Evolutionary conservation across 2,888 invertebrate genomes (phyloP), one percentile per base, ranked within the genome.

Genomic region (Oscheius sp.): DNA sequence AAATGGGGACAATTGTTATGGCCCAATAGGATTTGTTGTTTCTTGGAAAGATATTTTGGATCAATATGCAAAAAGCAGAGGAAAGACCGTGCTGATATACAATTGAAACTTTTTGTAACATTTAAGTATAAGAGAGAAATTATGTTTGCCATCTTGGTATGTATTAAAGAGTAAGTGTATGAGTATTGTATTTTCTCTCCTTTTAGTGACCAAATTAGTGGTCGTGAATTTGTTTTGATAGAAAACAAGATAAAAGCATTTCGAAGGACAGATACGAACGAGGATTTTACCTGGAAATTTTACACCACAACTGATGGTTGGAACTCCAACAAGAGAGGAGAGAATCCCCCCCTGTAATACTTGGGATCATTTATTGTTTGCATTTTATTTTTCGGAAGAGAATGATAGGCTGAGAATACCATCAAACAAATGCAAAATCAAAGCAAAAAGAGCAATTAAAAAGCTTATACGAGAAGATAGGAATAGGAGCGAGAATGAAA

Each of bases 1-100:
- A 8, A 45, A 45, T 45, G 46, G 17, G 8, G 17, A 10, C 8
- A 45, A 17, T 45, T 17, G 8, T 6, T 45, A 45, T 45, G 46
- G 46, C 46, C 46, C 46, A 45, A 45, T 45, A 45, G 46, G 46
- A 17, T 45, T 45, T 45, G 46, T 17, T 45, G 46, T 45, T 45
- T 45, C 46, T 45, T 45, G 46, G 46, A 45, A 45, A 45, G 46
- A 45, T 17, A 45, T 45, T 45, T 45, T 45, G 46, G 46, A 45
- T 45, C 46, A 45, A 45, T 45, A 45, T 45, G 46, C 46, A 17
- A 45, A 15, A 45, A 45, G 46, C 17, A 45, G 46, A 17, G 20
- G 20, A 17, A 45, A 45, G 20, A 15, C 46, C 46, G 46, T 45
- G n/a, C 46, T 45, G 46, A 45, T 45, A 10, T 45, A 45, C 46